A percentile compares a stretch with the other conserved stretches of the same genome.
These are phyloP conservation scores for Eutolmus rufibarbis DNA, from an alignment of 2,888 invertebrate species.

Conservation along the genomic window DNA sequence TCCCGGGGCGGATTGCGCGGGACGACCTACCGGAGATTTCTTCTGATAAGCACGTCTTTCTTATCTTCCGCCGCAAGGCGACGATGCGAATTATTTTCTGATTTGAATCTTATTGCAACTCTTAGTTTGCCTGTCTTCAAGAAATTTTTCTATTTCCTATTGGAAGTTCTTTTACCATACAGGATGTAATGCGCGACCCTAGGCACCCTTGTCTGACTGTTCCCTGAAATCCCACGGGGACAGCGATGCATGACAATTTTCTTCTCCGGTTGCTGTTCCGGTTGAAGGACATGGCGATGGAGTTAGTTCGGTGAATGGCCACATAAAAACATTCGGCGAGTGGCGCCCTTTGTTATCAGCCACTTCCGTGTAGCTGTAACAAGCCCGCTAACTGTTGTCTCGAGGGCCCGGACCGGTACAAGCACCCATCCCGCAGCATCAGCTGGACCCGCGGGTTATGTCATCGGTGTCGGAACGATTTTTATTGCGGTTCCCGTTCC, in stretches of 20 bases:
- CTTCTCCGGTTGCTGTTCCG: constrained; percentile 31
- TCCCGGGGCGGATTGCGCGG: not conserved
- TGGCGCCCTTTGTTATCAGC: constrained; percentile 42
- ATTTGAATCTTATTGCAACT: not conserved
- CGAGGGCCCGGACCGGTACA: not conserved
- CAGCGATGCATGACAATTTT: not conserved
- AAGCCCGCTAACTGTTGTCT: not conserved
- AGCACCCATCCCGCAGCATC: not conserved
- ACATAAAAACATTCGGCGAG: constrained; percentile 42
- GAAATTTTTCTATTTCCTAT: not conserved
- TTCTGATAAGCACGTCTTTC: not conserved
- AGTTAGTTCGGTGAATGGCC: constrained; percentile 48
- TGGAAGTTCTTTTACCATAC: not conserved
- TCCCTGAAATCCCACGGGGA: not conserved
- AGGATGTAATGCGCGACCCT: not conserved
- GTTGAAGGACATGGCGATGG: constrained; percentile 42
- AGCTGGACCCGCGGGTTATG: constrained; percentile 7
- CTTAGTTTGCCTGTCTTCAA: not conserved
- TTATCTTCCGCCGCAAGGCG: not conserved
- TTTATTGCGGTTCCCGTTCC: not conserved
- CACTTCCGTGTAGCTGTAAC: not conserved
- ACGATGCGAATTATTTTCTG: not conserved
- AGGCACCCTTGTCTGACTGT: not conserved
- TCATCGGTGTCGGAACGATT: constrained; percentile 7
- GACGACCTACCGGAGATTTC: not conserved